Base-by-base conservation (phyloP, 1,140 invertebrate species). In the Drosophila equinoxialis region DNA sequence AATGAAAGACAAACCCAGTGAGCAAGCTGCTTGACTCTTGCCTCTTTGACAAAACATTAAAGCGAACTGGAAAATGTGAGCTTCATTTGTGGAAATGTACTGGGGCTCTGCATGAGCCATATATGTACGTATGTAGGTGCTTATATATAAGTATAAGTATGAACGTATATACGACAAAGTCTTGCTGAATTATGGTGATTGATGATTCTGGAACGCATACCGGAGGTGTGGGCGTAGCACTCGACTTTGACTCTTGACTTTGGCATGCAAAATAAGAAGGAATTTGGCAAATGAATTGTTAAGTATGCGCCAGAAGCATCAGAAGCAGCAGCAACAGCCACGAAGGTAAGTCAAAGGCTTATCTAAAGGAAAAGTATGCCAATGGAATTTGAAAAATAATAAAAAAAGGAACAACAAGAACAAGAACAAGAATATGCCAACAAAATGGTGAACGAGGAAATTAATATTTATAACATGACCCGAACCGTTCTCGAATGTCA, bases 391-490 rank as follows among this genome's bases (percentile, higher is more conserved):
- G 37, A 51, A 51, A 74, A 78, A 78, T 74, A 41, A 75, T 17
- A 67, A 65, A 61, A 41, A 17, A n/a, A n/a, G n/a, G n/a, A 41
- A 42, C 8, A 68, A 48, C 4, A 41, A 59, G 20, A 59, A 5
- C 26, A 48, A 63, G 3, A 61, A 23, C 13, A 54, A 1, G 39
- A 71, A 76, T 20, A 60, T 54, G 61, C 35, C 14, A 39, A 20
- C 14, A 48, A 48, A 37, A 39, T 17, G 57, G 14, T 59, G 57
- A 59, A 20, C 10, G 33, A 59, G 65, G 39, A 73, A 77, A 83
- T 89, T 71, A 87, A 83, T 89, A 89, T 87, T 89, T 83, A 87
- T 84, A 79, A 89, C 77, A 89, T 71, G 77, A 82, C 60, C 66
- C 61, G 64, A 67, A 45, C 61, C 62, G 64, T 68, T 68, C 71